These are phyloP conservation scores for Rosalia funebris DNA, from an alignment of 2,888 invertebrate genomes.

Conservation along the genomic window DNA sequence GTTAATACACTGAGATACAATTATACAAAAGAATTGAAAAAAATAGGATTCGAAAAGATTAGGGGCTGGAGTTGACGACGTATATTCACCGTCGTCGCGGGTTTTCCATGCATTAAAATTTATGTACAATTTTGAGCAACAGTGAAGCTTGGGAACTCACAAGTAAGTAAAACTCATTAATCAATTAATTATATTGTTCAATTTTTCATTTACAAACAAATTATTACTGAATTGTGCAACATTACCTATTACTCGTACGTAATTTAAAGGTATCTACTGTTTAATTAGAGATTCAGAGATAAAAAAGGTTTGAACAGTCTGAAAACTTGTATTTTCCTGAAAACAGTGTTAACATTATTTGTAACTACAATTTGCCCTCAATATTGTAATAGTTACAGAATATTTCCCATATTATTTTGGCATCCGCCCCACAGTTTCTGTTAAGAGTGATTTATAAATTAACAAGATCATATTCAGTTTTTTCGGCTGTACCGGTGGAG, in stretches of 20 bases:
- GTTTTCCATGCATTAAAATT: neutral
- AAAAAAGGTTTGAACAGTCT: neutral
- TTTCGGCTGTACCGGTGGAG: too few relatives aligned
- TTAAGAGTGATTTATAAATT: too few relatives aligned
- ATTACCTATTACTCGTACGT: neutral
- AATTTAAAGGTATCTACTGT: neutral
- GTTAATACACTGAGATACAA: neutral
- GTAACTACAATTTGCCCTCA: too few relatives aligned
- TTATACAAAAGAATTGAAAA: neutral
- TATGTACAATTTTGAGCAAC: neutral
- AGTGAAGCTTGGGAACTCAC: neutral
- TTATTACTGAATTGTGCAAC: neutral
- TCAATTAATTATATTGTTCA: neutral
- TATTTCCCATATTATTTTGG: too few relatives aligned
- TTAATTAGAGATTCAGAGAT: neutral
- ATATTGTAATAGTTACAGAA: too few relatives aligned
- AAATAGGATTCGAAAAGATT: neutral
- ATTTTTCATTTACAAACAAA: neutral
- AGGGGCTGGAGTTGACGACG: neutral
- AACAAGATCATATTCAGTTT: too few relatives aligned
- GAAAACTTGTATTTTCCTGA: neutral
- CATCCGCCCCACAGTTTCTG: too few relatives aligned
- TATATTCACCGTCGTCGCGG: neutral
- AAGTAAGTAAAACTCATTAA: neutral
- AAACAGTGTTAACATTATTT: neutral